Base-by-base conservation (phyloP, 1,140 invertebrate species). In the Drosophila simulans region DNA sequence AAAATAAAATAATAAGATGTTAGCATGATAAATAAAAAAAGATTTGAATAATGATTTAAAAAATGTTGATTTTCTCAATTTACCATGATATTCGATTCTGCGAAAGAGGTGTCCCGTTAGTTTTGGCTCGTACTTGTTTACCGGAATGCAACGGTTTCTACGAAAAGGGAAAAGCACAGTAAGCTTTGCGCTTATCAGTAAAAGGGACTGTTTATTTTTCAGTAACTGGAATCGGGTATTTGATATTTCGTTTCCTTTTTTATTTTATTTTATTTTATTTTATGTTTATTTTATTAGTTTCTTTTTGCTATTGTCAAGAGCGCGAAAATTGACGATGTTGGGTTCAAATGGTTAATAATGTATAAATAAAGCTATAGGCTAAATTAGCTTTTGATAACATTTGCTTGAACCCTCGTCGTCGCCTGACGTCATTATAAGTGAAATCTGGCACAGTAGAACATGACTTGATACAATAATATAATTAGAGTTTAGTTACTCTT, bases 341-440 rank as follows among this genome's bases (percentile, higher is more conserved):
- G 22, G 31, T 17, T 34, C 39, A 17, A 37, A 39, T 27, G 39
- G 56, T 68, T 64, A 51, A 68, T 51, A 52, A 58, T 51, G 17
- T 51, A n/a, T n/a, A 42, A 59, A 59, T 34, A n/a, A 25, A 48
- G 46, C 45, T 48, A 62, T 34, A 20, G 35, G 22, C 8, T 42
- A 35, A 35, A 42, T 63, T 42, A 17, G n/a, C 20, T 43, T 63
- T 15, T 64, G 64, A 68, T 68, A 68, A 68, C 64, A 51, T 51
- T 64, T 63, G n/a, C 63, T 63, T 63, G 62, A 60, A 65, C 43
- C 11, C 34, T 37, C 42, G 15, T 31, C 46, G 25, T 8, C 17
- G 35, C 17, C 56, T 66, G 64, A 68, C 64, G 58, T 51, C 46
- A 64, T 31, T 15, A n/a, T 13, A 34, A 22, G 27, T 31, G 7